Percentiles rank a stretch among this genome's conserved stretches.
These are phyloP conservation scores for Helicoverpa armigera DNA, from an alignment of 1,140 invertebrate species.

Conservation along the genomic window DNA sequence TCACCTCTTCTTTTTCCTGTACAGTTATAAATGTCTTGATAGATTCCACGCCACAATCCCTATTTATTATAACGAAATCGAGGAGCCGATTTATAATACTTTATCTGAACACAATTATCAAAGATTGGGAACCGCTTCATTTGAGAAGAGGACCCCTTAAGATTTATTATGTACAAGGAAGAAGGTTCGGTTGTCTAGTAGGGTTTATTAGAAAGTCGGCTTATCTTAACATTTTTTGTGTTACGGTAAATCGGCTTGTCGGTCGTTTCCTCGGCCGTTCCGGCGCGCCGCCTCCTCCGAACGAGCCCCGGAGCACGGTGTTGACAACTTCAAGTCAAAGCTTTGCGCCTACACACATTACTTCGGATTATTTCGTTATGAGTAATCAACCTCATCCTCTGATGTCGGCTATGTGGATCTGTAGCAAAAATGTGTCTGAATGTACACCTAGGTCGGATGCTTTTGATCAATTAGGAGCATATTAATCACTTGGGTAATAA, in stretches of 20 bases:
- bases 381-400: too few species aligned
- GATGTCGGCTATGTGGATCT: too few species aligned
- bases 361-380: neutral
- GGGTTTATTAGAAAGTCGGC: constrained; percentile 84
- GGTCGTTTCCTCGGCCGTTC: constrained; percentile 57
- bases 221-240: constrained; percentile 84
- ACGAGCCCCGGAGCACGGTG: neutral
- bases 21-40: constrained; percentile 48
- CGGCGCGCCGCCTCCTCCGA: neutral
- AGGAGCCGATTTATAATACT: constrained; percentile 47
- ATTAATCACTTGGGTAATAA: too few species aligned
- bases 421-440: too few species aligned
- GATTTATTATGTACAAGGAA: constrained; percentile 85
- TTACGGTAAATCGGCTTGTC: constrained; percentile 78
- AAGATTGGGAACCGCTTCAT: constrained; percentile 69
- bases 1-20: neutral
- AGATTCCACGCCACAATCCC: constrained; percentile 18
- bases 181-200: constrained; percentile 69
- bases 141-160: constrained; percentile 78
- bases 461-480: too few species aligned
- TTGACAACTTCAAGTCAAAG: constrained; percentile 8
- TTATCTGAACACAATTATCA: constrained; percentile 50
- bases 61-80: constrained; percentile 47
- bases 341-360: neutral
- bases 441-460: too few species aligned